These are phyloP conservation scores for Thripadectes ignobilis DNA, from an alignment of 2,797 vertebrate species.

Conservation along the genomic window DNA sequence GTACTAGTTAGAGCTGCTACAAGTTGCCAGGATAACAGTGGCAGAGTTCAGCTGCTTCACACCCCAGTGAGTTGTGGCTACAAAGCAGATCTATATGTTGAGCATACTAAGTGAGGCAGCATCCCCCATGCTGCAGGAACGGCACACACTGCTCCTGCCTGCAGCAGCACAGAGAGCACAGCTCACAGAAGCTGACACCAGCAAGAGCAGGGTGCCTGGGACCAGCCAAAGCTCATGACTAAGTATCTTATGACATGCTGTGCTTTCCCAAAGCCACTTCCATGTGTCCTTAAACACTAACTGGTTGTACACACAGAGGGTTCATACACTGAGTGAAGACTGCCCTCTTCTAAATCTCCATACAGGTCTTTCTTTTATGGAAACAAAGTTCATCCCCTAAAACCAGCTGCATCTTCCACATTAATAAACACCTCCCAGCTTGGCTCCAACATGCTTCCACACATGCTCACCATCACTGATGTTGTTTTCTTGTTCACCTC, in stretches of 20 bases:
- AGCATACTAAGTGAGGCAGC: neutral
- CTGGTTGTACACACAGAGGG: neutral
- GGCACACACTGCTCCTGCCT: accelerated
- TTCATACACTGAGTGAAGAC: neutral
- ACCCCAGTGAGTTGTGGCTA: accelerated
- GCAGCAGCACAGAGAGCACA: neutral
- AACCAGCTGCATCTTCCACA: neutral
- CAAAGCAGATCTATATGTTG: accelerated
- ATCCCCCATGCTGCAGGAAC: accelerated
- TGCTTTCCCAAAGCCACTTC: neutral
- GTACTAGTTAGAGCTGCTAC: neutral
- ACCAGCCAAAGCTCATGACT: neutral
- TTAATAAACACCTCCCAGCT: neutral
- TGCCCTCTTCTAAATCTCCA: neutral
- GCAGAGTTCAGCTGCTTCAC: neutral
- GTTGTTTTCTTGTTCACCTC: neutral
- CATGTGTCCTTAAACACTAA: accelerated
- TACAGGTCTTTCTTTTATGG: neutral
- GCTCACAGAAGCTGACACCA: neutral
- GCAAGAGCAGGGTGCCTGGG: neutral
- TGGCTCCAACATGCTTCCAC: neutral
- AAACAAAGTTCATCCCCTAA: neutral
- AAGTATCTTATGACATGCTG: accelerated
- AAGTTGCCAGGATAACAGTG: neutral
- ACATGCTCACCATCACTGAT: neutral